A percentile compares a stretch with the other conserved stretches of the same genome.
These are phyloP conservation scores for Leptogaster cylindrica DNA, from an alignment of 2,888 invertebrate species.

Conservation along the genomic window DNA sequence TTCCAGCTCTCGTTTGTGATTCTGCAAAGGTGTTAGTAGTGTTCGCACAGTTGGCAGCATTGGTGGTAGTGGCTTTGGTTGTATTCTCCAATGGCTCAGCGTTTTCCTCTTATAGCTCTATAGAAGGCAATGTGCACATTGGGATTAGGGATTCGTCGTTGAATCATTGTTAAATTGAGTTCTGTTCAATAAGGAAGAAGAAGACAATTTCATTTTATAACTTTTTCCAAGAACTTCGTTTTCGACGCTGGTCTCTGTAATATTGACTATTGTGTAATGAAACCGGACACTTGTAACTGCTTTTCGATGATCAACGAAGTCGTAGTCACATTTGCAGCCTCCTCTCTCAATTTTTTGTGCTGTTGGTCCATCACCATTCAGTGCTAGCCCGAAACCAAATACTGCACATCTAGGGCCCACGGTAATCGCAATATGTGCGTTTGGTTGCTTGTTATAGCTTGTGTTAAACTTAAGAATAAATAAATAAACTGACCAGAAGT, in stretches of 20 bases:
- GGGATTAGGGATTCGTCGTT: constrained; percentile 83
- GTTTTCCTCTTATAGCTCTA: constrained; percentile 72
- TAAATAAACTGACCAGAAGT: no score
- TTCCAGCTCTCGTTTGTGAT: constrained; percentile 44
- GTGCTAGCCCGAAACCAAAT: no score
- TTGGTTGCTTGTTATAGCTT: no score
- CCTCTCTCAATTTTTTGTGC: no score
- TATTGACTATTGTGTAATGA: constrained; percentile 93
- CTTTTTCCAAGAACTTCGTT: no score
- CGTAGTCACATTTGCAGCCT: no score
- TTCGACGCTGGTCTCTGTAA: constrained; percentile 64
- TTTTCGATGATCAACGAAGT: constrained; percentile 74
- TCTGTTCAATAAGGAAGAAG: no score
- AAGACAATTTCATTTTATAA: no score
- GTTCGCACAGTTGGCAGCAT: constrained; percentile 49
- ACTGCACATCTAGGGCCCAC: no score
- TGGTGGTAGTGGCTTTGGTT: constrained; percentile 53
- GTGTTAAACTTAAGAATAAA: no score
- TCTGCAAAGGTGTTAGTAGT: background rate
- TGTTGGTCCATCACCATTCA: no score
- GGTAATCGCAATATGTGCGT: no score
- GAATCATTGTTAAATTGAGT: constrained; percentile 80
- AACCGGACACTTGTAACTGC: constrained; percentile 91
- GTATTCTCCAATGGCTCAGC: constrained; percentile 63
- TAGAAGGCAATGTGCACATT: constrained; percentile 64